Conservation (phyloP, 2,797 vertebrate genomes). For the Coracias cyanogaster region DNA sequence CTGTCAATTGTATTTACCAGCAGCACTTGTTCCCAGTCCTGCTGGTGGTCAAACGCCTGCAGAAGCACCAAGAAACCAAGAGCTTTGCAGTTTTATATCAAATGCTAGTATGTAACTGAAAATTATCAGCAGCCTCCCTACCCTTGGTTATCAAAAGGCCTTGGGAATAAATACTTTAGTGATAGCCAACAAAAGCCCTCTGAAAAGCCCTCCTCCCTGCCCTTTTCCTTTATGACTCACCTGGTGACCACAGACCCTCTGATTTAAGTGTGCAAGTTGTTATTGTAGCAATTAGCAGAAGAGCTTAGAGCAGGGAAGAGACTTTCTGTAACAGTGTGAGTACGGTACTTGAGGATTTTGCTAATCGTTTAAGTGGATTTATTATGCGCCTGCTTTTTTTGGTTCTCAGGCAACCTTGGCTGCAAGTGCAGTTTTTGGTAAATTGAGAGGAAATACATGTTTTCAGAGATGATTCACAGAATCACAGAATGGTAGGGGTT, state of each 20-base stretch:
- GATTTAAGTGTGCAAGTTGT: neutral
- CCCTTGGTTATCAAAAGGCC: neutral
- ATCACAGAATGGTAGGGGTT: no score
- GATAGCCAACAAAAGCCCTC: neutral
- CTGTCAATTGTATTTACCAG: neutral
- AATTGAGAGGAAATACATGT: neutral
- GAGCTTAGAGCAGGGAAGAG: neutral
- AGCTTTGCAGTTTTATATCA: neutral
- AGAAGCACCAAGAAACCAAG: neutral
- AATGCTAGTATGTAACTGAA: neutral
- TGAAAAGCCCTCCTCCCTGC: neutral
- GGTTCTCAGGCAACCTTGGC: neutral
- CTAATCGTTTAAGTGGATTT: constrained; percentile 1
- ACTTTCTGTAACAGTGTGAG: neutral
- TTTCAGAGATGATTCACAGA: neutral
- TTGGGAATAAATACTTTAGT: neutral
- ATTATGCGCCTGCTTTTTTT: neutral
- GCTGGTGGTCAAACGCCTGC: neutral
- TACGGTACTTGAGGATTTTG: neutral
- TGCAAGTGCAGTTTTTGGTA: neutral
- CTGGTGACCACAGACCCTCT: neutral
- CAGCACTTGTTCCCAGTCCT: neutral
- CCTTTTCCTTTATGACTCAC: neutral
- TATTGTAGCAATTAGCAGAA: neutral
- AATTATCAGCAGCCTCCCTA: neutral